Evolutionary conservation across 2,113 vertebrate species (phyloP).

Genomic region (Jacana jacana): DNA sequence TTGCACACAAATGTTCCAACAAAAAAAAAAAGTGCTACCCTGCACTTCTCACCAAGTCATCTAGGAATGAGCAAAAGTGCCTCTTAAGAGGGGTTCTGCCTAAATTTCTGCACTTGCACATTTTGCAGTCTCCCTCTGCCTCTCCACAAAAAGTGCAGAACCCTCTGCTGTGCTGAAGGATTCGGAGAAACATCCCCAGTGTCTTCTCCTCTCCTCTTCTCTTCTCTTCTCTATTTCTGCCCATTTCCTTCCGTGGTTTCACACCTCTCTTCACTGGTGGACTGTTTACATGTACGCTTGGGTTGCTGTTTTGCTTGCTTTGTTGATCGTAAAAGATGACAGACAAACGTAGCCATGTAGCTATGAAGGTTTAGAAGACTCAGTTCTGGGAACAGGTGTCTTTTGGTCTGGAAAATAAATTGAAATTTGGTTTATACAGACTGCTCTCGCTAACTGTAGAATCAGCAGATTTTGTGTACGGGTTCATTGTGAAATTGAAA

Average conservation of each 20-base stretch:
- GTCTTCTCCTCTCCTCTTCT: not conserved
- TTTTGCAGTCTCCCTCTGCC: fast-evolving
- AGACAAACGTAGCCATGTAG: not conserved
- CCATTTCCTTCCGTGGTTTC: constrained; percentile 14
- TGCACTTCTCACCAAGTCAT: not conserved
- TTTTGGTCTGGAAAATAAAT: not conserved
- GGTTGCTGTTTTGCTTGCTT: not conserved
- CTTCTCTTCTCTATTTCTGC: not conserved
- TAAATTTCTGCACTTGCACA: not conserved
- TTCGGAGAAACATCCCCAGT: not conserved
- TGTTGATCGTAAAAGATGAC: constrained; percentile 44
- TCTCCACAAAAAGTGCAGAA: not conserved
- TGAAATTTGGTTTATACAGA: not conserved
- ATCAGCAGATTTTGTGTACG: not conserved
- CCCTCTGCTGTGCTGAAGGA: not conserved
- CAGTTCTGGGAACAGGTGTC: constrained; percentile 24
- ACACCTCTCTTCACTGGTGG: not conserved
- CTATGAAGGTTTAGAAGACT: not conserved
- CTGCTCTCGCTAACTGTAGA: not conserved
- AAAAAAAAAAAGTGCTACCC: not conserved
- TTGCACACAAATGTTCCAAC: not conserved
- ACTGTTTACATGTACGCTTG: not conserved
- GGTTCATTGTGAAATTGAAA: constrained; percentile 1
- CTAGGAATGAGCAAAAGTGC: fast-evolving
- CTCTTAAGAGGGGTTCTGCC: not conserved